These are phyloP conservation scores for Falco peregrinus DNA, from an alignment of 2,797 vertebrate genomes.

Conservation along the genomic window DNA sequence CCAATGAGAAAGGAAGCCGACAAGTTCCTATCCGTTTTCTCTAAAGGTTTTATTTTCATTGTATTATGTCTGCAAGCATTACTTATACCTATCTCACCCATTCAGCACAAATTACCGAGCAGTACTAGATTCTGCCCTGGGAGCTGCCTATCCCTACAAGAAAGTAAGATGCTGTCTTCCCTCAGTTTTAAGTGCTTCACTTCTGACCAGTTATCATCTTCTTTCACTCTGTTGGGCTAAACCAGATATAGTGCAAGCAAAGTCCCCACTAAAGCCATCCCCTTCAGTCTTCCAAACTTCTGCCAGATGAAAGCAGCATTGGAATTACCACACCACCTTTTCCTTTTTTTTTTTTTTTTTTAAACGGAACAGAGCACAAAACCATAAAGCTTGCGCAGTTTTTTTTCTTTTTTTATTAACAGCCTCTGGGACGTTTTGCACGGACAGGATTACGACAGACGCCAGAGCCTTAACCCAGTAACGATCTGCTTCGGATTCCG, in stretches of 20 bases:
- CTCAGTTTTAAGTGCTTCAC: neutral
- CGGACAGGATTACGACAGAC: neutral
- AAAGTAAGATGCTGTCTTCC: neutral
- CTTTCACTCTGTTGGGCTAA: neutral
- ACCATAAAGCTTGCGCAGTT: rapidly evolving
- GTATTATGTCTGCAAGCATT: neutral
- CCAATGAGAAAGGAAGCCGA: neutral
- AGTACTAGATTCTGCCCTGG: rapidly evolving
- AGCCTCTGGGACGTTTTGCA: neutral
- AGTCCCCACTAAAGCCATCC: rapidly evolving
- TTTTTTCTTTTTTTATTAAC: neutral
- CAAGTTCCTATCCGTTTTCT: neutral
- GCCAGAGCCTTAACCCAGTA: neutral
- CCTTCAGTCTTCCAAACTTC: neutral
- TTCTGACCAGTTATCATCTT: neutral
- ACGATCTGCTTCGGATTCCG: neutral
- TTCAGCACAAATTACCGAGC: neutral
- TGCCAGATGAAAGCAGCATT: neutral
- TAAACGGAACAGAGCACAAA: neutral
- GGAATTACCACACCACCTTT: rapidly evolving
- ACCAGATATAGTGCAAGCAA: rapidly evolving
- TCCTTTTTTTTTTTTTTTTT: too few relatives aligned
- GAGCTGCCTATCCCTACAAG: neutral
- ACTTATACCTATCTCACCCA: rapidly evolving
- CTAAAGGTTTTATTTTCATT: neutral